Evolutionary conservation across 1,140 invertebrate genomes (phyloP), one percentile per base, ranked within the genome.

Genomic region (Galleria mellonella): DNA sequence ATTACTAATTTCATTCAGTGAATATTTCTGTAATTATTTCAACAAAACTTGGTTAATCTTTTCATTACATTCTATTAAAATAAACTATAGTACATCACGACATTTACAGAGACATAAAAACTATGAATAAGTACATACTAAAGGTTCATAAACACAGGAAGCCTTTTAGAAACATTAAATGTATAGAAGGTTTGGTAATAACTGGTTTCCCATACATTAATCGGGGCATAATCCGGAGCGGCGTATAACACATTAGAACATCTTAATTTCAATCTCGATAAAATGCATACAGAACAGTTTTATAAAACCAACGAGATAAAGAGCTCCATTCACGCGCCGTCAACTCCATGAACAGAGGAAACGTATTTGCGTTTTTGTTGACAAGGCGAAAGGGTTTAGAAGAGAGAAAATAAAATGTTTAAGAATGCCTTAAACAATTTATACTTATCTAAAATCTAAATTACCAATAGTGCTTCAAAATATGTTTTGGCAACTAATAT

Each of bases 251-350:
- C 62, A 62, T 67, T 62, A 64, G 58, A 74, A 75, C 67, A 62
- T 66, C 71, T 77, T 74, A 64, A 73, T 77, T 77, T 77, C 67
- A 74, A 77, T 72, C 71, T 65, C 60, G 50, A 55, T 69, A 63
- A 66, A 66, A 59, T 43, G 51, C 61, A 71, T 74, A 74, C 73
- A 77, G 62, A 69, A 70, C 55, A 52, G 51, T 61, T 63, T 76
- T 60, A 64, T 59, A 59, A 66, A 61, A 47, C 49, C 61, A 48
- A 54, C 46, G 44, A 9, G 4, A 9, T 64, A 70, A 63, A 31
- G 60, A 36, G 3, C 9, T 6, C 57, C 49, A 33, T 56, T 49
- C 51, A 51, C 30, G 44, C 8, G 6, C 17, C 17, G 6, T 23
- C 6, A 6, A 6, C 17, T 2, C 17, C 6, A 6, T 6, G 17